Conservation (phyloP, 2,888 invertebrate species). For the Smittia aterrima region DNA sequence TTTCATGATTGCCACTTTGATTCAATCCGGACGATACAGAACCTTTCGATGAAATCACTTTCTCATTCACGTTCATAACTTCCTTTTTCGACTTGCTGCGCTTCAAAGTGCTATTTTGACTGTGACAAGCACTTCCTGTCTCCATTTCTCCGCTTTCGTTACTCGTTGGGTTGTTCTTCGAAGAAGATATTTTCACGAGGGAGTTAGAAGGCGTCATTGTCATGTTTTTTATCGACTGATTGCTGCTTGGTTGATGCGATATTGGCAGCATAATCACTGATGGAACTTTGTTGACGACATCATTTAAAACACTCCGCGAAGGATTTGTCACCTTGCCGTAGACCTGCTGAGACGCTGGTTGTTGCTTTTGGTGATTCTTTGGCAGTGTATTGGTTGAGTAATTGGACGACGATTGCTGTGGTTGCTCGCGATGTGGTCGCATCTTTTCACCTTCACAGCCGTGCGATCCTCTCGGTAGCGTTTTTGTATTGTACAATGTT, state of each 20-base stretch:
- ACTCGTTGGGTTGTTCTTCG: slow-evolving; percentile 11
- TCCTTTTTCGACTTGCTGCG: slow-evolving; percentile 31
- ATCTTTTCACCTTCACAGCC: slow-evolving; percentile 27
- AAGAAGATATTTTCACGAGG: slow-evolving; percentile 21
- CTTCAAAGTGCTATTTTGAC: slow-evolving; percentile 38
- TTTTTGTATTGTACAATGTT: slow-evolving; percentile 45
- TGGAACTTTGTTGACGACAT: slow-evolving; percentile 54
- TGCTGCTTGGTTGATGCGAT: slow-evolving; percentile 45
- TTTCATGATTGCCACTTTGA: not conserved
- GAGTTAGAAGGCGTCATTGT: not conserved
- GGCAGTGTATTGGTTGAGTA: slow-evolving; percentile 40
- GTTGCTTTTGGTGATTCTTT: slow-evolving; percentile 35
- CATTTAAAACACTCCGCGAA: slow-evolving; percentile 52
- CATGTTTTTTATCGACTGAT: slow-evolving; percentile 16
- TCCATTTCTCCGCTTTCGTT: slow-evolving; percentile 12
- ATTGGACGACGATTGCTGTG: slow-evolving; percentile 47
- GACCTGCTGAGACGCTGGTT: slow-evolving; percentile 49
- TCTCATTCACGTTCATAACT: slow-evolving; percentile 32
- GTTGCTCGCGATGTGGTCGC: slow-evolving; percentile 26
- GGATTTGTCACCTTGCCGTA: slow-evolving; percentile 50
- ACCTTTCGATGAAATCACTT: slow-evolving; percentile 37
- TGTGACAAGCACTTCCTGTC: slow-evolving; percentile 23
- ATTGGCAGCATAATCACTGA: slow-evolving; percentile 53
- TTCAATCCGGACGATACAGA: not conserved
- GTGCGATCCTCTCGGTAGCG: slow-evolving; percentile 45